These are phyloP conservation scores for Ctenopoma kingsleyae DNA, from an alignment of 2,797 vertebrate species.

Conservation along the genomic window DNA sequence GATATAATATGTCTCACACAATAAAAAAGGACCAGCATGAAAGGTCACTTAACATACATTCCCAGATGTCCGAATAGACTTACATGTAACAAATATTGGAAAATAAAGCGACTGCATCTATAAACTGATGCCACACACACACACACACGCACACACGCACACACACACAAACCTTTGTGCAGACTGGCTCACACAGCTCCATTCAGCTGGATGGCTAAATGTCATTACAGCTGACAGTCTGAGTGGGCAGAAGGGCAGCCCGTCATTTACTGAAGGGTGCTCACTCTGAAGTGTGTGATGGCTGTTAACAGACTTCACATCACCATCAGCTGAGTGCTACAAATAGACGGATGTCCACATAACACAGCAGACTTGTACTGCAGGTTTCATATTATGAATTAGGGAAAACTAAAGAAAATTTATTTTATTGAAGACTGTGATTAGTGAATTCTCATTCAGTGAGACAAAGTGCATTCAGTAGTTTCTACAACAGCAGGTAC, in stretches of 20 bases:
- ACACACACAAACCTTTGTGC: not conserved
- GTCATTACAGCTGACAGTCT: slow-evolving; percentile 76
- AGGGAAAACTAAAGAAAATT: not conserved
- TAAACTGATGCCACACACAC: slow-evolving; percentile 14
- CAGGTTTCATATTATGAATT: not conserved
- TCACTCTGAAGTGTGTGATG: slow-evolving; percentile 56
- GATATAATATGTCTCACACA: slow-evolving; percentile 64
- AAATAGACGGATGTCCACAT: slow-evolving; percentile 27
- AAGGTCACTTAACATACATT: slow-evolving; percentile 78
- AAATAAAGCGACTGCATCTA: slow-evolving; percentile 37
- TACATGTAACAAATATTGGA: slow-evolving; percentile 73
- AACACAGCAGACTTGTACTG: not conserved
- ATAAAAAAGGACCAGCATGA: slow-evolving; percentile 65
- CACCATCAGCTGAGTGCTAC: slow-evolving; percentile 20
- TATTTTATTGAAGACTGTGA: slow-evolving; percentile 1
- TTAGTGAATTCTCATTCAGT: slow-evolving; percentile 2
- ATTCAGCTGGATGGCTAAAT: slow-evolving; percentile 72
- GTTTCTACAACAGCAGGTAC: too few species aligned
- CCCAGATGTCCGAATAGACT: slow-evolving; percentile 57
- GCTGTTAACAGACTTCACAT: slow-evolving; percentile 51
- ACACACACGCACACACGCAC: slow-evolving; percentile 1
- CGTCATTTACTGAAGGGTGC: slow-evolving; percentile 66
- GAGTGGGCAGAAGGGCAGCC: slow-evolving; percentile 62
- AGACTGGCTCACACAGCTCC: slow-evolving; percentile 27
- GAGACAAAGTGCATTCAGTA: not conserved